Conservation (phyloP, 23 tunicate species). For the Trididemnum miniatum region DNA sequence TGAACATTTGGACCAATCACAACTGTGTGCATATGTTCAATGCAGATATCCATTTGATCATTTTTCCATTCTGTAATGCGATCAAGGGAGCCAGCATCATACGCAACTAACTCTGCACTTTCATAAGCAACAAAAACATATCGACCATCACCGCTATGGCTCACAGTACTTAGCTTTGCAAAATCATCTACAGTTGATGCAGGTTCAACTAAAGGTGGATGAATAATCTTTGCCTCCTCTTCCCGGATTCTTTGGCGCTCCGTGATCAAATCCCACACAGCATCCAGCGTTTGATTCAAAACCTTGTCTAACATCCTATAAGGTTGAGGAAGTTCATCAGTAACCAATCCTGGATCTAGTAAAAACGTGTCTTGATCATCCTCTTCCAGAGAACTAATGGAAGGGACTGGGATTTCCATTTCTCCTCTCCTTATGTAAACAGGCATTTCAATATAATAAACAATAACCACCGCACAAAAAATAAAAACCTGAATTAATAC, state of each 20-base stretch:
- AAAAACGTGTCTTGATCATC: constrained; percentile 81
- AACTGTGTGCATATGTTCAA: constrained; percentile 41
- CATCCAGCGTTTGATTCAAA: constrained; percentile 45
- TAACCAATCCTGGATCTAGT: constrained; percentile 73
- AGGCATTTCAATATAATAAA: no score
- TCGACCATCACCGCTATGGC: constrained; percentile 32
- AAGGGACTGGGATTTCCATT: constrained; percentile 78
- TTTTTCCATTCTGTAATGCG: constrained; percentile 32
- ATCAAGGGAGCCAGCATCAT: constrained; percentile 38
- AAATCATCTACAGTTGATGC: constrained; percentile 41
- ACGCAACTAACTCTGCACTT: constrained; percentile 38
- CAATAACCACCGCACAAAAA: no score
- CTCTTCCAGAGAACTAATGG: constrained; percentile 55
- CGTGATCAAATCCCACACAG: constrained; percentile 69
- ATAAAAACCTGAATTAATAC: no score
- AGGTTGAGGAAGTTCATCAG: constrained; percentile 91
- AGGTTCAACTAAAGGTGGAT: constrained; percentile 57
- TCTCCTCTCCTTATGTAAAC: constrained; percentile 72
- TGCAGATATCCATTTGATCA: constrained; percentile 41
- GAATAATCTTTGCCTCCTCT: constrained; percentile 48
- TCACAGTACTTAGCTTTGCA: constrained; percentile 19
- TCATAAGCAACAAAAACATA: constrained; percentile 50
- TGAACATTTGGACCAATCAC: constrained; percentile 42
- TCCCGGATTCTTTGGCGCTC: constrained; percentile 38
- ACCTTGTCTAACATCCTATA: constrained; percentile 69